Conservation (phyloP, 2,113 vertebrate species). For the Nestor notabilis region DNA sequence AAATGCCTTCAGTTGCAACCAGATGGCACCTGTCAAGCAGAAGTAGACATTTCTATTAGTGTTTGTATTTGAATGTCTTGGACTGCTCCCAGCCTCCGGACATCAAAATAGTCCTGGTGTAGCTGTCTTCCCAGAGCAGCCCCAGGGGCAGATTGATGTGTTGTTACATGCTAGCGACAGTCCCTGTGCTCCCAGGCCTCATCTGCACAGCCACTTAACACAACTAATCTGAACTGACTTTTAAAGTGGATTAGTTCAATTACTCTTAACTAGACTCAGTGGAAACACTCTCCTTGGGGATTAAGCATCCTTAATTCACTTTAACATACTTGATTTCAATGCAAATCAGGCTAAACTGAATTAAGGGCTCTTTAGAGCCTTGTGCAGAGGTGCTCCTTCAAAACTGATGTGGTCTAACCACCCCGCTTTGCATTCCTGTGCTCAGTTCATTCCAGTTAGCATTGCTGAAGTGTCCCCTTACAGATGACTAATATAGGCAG, state of each 20-base stretch:
- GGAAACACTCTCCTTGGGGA: constrained; percentile 14
- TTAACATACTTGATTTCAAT: not conserved
- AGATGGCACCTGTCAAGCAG: constrained; percentile 64
- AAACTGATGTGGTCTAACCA: not conserved
- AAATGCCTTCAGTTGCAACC: constrained; percentile 37
- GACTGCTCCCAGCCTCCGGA: constrained; percentile 32
- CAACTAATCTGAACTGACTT: constrained; percentile 57
- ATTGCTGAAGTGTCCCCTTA: not conserved
- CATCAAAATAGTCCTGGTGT: not conserved
- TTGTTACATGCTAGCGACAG: constrained; percentile 26
- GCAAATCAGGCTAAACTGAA: constrained; percentile 49
- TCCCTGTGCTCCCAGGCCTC: constrained; percentile 27
- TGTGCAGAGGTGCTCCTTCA: not conserved
- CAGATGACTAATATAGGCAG: not conserved
- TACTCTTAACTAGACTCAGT: constrained; percentile 47
- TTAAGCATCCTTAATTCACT: constrained; percentile 50
- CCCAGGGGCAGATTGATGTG: constrained; percentile 30
- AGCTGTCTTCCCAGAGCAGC: constrained; percentile 7
- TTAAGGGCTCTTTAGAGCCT: not conserved
- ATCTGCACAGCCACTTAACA: constrained; percentile 38
- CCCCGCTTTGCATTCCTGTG: not conserved
- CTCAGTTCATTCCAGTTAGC: not conserved
- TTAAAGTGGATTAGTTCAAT: constrained; percentile 71
- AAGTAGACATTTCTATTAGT: constrained; percentile 46
- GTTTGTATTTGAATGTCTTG: constrained; percentile 8